Conservation (phyloP, 2,113 vertebrate species). For the Reinhardtius hippoglossoides region DNA sequence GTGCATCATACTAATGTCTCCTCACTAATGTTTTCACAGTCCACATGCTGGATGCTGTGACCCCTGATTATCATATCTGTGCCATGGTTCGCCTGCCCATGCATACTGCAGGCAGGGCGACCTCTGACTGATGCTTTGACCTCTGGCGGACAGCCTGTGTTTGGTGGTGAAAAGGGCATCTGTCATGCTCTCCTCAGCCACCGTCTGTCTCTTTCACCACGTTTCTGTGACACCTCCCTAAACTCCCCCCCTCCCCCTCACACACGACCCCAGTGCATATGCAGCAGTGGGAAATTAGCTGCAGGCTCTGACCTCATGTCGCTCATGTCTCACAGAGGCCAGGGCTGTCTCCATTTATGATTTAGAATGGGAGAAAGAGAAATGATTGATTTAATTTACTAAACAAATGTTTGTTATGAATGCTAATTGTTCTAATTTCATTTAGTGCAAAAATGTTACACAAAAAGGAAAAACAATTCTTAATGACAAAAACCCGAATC, state of each 20-base stretch:
- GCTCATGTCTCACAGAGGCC: conserved; percentile 23
- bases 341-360: background rate
- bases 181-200: conserved; percentile 49
- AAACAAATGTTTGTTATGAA: background rate
- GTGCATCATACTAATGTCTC: conserved; percentile 11
- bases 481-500: too few relatives aligned
- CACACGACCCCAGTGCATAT: background rate
- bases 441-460: background rate
- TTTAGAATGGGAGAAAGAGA: background rate
- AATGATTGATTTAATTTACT: background rate
- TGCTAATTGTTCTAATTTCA: background rate
- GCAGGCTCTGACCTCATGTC: conserved; percentile 43
- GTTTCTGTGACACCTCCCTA: background rate
- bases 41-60: conserved; percentile 8
- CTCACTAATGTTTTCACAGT: conserved; percentile 1
- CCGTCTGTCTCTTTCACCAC: conserved; percentile 63
- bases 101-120: conserved; percentile 31
- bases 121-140: conserved; percentile 50
- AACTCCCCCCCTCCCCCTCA: background rate
- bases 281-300: conserved; percentile 13
- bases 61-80: conserved; percentile 10
- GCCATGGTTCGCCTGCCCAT: conserved; percentile 1
- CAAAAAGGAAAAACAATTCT: background rate
- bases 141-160: conserved; percentile 36
- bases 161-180: conserved; percentile 61